Evolutionary conservation across 2,797 vertebrate genomes (phyloP).

Genomic region (Mormyrus hasselquistii): DNA sequence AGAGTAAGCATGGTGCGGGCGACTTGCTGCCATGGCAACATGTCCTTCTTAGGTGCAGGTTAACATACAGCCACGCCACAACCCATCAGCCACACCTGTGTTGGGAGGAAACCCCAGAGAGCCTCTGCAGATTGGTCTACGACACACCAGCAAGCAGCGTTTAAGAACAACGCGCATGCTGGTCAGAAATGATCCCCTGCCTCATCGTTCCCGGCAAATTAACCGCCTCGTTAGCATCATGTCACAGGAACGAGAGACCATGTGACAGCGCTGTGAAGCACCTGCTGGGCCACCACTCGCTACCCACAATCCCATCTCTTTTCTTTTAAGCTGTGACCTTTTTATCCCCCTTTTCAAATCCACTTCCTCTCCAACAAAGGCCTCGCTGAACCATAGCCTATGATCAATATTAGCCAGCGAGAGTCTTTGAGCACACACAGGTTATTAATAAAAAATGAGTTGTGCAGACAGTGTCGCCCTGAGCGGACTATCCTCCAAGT

Average conservation of each 20-base stretch:
- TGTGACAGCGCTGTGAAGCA: background rate
- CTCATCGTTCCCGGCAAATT: conserved; percentile 21
- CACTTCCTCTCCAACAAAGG: background rate
- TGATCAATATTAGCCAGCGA: conserved; percentile 48
- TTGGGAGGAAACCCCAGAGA: background rate
- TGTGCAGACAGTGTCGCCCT: background rate
- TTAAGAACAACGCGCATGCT: background rate
- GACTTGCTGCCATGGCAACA: background rate
- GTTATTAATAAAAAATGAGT: conserved; percentile 10
- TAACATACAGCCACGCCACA: background rate
- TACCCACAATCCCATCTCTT: background rate
- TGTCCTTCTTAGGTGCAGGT: background rate
- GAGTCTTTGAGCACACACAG: conserved; percentile 32
- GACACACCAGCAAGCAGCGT: background rate
- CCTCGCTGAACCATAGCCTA: background rate
- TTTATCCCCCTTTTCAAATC: background rate
- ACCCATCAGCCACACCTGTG: background rate
- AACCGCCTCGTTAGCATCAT: conserved; percentile 27
- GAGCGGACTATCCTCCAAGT: conserved; percentile 31
- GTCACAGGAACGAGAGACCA: background rate
- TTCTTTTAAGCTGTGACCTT: background rate
- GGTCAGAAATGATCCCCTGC: conserved; percentile 8
- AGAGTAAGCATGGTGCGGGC: background rate
- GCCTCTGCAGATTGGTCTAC: background rate
- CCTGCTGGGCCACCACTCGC: background rate